Evolutionary conservation across 2,113 vertebrate species (phyloP), one percentile per base, ranked within the genome.

Genomic region (Paracanthobrama guichenoti): DNA sequence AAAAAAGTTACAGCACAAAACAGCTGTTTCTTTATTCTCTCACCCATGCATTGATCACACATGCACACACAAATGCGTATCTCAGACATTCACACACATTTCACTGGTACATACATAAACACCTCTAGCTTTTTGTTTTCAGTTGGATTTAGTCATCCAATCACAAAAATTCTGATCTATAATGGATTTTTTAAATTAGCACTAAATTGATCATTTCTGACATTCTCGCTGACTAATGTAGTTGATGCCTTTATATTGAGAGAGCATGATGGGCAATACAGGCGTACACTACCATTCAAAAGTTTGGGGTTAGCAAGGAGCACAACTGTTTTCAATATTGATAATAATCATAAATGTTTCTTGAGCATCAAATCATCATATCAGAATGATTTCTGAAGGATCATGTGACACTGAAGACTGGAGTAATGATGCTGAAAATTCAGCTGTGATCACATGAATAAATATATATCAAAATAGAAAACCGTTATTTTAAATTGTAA

Each of bases 1-100:
- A 11, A 75, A 74, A 75, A 71, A 81, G 35, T 81, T 69, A 18
- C 50, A 81, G 86, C 74, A 39, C 50, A 44, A 73, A 79, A 79
- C 87, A 87, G 76, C 59, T 60, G 59, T 79, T 42, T 87, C 46
- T 80, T 84, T 79, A 44, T 69, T 57, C 44, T 64, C 12, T 72
- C 35, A 22, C 10, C 67, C 60, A 62, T 44, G 6, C 55, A 14
- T 20, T 82, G 12, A 78, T 59, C 75, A 59, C 75, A 31, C 73
- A 44, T 0, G 6, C 66, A 18, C 48, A 71, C 59, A 82, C 55
- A 72, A 24, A 73, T 71, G 39, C 57, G 1, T 59, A 78, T 31
- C 20, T 78, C 31, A 79, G 31, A 60, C 50, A 13, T 31, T 8
- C 67, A 31, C 79, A 59, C 78, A 74, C 64, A 67, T 60, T 24